Percentiles rank a stretch among this genome's conserved stretches.
phyloP scores from a whole-genome alignment of 2,888 invertebrate genomes.

The Melipona bicolor region DNA sequence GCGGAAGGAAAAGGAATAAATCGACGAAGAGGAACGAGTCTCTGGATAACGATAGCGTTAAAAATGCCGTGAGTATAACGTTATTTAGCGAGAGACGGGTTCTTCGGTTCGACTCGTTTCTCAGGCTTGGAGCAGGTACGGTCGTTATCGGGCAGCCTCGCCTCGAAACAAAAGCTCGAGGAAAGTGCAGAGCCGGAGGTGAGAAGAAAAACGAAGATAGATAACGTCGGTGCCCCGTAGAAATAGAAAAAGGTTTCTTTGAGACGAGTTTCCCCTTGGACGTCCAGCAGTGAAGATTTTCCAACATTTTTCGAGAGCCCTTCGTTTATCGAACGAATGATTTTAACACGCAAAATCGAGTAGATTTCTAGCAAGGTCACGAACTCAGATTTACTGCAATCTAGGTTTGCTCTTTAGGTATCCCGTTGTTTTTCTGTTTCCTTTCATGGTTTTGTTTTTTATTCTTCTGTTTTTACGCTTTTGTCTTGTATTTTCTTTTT shows the following conservation, averaged over 20 bases:
- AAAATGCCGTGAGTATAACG: constrained; percentile 51
- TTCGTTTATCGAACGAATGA: constrained; percentile 42
- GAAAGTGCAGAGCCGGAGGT: constrained; percentile 41
- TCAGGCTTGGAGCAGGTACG: constrained; percentile 51
- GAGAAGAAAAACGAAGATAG: constrained; percentile 48
- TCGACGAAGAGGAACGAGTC: constrained; percentile 26
- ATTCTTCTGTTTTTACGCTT: too few species aligned
- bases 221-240: constrained; percentile 36
- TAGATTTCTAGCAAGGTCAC: neutral
- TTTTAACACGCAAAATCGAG: constrained; percentile 22
- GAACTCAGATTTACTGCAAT: too few species aligned
- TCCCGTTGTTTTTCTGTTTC: too few species aligned
- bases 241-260: constrained; percentile 51
- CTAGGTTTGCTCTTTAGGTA: too few species aligned
- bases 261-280: constrained; percentile 34
- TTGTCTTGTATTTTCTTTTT: too few species aligned
- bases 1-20: constrained; percentile 12
- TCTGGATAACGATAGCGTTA: constrained; percentile 28
- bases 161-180: constrained; percentile 62
- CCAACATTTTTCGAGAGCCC: constrained; percentile 37
- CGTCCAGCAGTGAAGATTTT: constrained; percentile 25
- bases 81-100: constrained; percentile 50
- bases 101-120: constrained; percentile 46
- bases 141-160: constrained; percentile 63
- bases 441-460: too few species aligned